A percentile compares a stretch with the other conserved stretches of the same genome.
phyloP scores from a whole-genome alignment of 2,113 vertebrate species.

The Phainopepla nitens region DNA sequence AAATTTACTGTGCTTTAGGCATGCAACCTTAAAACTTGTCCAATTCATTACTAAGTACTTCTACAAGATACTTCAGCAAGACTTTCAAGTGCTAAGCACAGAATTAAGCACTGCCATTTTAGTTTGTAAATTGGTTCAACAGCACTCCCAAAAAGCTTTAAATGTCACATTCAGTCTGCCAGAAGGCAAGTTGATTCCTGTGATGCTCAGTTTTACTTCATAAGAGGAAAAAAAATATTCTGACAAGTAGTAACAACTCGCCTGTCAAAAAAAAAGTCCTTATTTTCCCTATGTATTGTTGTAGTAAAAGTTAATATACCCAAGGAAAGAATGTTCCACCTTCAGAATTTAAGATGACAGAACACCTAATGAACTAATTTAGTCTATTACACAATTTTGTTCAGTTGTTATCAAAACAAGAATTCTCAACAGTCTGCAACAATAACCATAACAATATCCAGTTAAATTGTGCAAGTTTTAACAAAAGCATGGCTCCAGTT shows the following conservation, averaged over 20 bases:
- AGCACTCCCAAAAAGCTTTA: background rate
- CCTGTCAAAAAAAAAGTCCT: background rate
- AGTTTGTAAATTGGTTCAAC: background rate
- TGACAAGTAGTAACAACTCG: background rate
- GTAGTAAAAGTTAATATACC: background rate
- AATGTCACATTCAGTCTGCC: background rate
- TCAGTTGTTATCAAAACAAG: background rate
- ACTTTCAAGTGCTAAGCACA: background rate
- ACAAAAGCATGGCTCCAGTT: background rate
- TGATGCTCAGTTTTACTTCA: background rate
- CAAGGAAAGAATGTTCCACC: background rate
- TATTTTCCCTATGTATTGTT: background rate
- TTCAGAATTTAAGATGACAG: background rate
- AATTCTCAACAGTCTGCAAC: conserved; percentile 42
- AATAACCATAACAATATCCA: background rate
- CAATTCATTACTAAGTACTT: background rate
- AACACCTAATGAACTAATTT: background rate
- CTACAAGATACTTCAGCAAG: background rate
- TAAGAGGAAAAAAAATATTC: background rate
- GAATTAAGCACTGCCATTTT: background rate
- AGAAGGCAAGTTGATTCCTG: background rate
- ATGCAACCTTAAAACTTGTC: background rate
- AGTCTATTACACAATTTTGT: background rate
- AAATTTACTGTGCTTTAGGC: background rate
- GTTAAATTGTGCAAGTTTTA: conserved; percentile 5